Conservation (phyloP, 2,888 invertebrate species). For the Epistrophe eligans region DNA sequence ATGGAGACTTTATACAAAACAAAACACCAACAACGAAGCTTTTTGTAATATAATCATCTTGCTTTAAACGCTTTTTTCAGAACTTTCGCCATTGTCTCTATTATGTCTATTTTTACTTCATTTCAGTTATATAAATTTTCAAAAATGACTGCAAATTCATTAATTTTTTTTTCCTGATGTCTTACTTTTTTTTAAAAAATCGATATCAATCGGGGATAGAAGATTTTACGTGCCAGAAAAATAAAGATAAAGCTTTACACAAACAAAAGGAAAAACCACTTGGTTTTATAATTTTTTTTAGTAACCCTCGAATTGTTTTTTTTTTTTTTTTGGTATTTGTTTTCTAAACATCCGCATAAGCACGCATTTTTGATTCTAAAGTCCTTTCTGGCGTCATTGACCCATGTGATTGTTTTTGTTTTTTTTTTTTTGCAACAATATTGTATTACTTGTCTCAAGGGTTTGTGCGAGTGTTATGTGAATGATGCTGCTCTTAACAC, state of each 20-base stretch:
- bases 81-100: no score
- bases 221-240: not conserved
- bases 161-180: not conserved
- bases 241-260: not conserved
- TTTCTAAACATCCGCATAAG: not conserved
- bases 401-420: constrained; percentile 1
- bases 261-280: constrained; percentile 5
- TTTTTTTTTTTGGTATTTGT: not conserved
- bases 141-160: not conserved
- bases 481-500: not conserved
- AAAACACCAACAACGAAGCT: no score
- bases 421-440: not conserved
- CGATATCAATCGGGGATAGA: constrained; percentile 29
- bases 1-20: no score
- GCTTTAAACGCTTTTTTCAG: no score
- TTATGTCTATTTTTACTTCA: no score
- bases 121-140: no score
- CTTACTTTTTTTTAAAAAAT: constrained; percentile 15
- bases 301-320: constrained; percentile 44
- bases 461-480: not conserved
- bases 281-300: constrained; percentile 30
- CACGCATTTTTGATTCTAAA: constrained; percentile 24
- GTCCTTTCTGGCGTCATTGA: constrained; percentile 15
- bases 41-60: no score
- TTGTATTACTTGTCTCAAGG: no score